A percentile compares a stretch with the other conserved stretches of the same genome.
Evolutionary conservation across 2,797 vertebrate genomes (phyloP).

Genomic region (Pseudochirops corinnae): DNA sequence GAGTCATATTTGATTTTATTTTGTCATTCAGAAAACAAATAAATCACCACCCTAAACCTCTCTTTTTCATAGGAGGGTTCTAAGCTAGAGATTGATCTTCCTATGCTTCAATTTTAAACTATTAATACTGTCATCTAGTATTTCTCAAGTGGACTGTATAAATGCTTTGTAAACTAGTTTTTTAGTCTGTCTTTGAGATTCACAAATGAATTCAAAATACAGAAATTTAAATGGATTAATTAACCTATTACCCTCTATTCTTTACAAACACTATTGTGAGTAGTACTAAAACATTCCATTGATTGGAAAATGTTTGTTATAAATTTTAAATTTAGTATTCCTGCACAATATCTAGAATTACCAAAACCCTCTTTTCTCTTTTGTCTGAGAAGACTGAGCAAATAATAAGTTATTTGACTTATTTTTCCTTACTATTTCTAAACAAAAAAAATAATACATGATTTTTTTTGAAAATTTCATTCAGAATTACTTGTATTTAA

Average conservation of each 20-base stretch:
- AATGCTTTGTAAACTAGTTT: constrained; percentile 58
- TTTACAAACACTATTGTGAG: constrained; percentile 61
- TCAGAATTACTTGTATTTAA: constrained; percentile 22
- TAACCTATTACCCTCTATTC: constrained; percentile 53
- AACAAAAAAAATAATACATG: neutral
- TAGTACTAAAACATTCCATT: constrained; percentile 67
- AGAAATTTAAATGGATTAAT: constrained; percentile 67
- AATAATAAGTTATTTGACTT: constrained; percentile 70
- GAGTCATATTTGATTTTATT: constrained; percentile 25
- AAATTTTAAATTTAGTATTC: neutral
- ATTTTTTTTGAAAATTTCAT: constrained; percentile 54
- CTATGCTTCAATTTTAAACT: constrained; percentile 44
- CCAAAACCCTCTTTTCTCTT: neutral
- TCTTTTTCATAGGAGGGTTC: constrained; percentile 50
- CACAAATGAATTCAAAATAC: constrained; percentile 71
- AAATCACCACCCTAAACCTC: constrained; percentile 16
- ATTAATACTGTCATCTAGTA: constrained; percentile 49
- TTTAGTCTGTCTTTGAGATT: constrained; percentile 35
- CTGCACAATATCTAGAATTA: constrained; percentile 9
- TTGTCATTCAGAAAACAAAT: neutral
- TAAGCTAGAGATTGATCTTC: constrained; percentile 15
- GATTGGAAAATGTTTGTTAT: constrained; percentile 67
- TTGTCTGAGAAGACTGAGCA: constrained; percentile 43
- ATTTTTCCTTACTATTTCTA: constrained; percentile 5
- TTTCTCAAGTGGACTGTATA: constrained; percentile 1